Evolutionary conservation across 2,888 invertebrate genomes (phyloP), one percentile per base, ranked within the genome.

Genomic region (Cataglyphis cursor): DNA sequence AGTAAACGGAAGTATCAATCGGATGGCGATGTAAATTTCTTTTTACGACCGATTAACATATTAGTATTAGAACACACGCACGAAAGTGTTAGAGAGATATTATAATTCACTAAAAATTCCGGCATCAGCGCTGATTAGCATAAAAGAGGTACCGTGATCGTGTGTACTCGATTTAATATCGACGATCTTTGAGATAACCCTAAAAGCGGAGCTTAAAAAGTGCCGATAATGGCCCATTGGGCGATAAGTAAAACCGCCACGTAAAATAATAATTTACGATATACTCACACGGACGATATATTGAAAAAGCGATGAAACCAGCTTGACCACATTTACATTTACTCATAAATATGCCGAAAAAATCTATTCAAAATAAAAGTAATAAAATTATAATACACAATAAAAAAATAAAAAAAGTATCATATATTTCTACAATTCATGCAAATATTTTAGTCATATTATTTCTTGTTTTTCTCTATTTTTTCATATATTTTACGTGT

Each of bases 101-200:
- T 65, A 48, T n/a, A 68, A 54, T 66, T 76, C 28, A 28, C n/a
- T n/a, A 76, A n/a, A 76, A 76, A 82, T 82, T 82, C 68, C 38
- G 28, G n/a, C 61, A 28, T 66, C 44, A 66, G 5, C 21, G 15
- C 21, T 59, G 76, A 68, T 76, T 78, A 76, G 28, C 82, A 82
- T 76, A 76, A 75, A 4, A 48, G 61, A 78, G 51, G 18, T 21
- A 24, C 38, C 18, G 21, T n/a, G 15, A 5, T 41, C 28, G 38
- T 41, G 24, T 24, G 24, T 9, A 38, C 48, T 35, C 28, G 66
- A 76, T 76, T 51, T 54, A 76, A 68, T n/a, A 54, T 68, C n/a
- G 12, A 51, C 38, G 4, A 65, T 51, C 3, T 65, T n/a, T n/a
- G 28, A 76, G n/a, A 8, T 65, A 65, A 54, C n/a, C 54, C 15